These are phyloP conservation scores for Podocnemis expansa DNA, from an alignment of 2,113 vertebrate genomes.

Conservation along the genomic window DNA sequence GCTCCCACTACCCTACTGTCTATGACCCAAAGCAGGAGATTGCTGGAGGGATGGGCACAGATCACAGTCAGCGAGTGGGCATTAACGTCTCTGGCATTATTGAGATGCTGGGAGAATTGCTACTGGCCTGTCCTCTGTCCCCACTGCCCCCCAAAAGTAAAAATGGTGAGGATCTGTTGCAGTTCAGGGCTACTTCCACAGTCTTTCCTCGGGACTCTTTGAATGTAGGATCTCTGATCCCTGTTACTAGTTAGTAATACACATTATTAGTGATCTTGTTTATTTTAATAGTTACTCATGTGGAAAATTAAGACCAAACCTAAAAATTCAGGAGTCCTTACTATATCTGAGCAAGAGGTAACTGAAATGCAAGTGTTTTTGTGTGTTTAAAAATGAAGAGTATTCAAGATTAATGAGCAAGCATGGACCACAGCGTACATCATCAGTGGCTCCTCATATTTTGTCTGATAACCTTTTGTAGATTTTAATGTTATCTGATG, in stretches of 20 bases:
- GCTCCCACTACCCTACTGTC: rapidly evolving
- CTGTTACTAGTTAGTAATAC: background rate
- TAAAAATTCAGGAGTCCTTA: background rate
- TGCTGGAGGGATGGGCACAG: background rate
- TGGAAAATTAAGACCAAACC: background rate
- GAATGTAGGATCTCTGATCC: background rate
- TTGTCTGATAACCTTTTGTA: background rate
- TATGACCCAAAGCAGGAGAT: background rate
- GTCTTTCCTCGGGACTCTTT: background rate
- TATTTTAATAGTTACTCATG: background rate
- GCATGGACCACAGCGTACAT: background rate
- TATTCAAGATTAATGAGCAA: background rate
- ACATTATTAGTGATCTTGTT: background rate
- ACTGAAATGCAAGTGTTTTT: background rate
- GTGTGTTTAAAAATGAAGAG: background rate
- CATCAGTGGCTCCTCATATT: background rate
- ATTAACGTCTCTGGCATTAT: background rate
- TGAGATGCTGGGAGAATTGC: background rate
- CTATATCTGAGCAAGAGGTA: background rate
- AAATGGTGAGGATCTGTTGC: background rate
- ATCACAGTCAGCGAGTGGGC: background rate
- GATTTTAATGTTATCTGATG: background rate
- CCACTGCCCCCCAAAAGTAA: background rate
- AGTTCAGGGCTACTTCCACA: background rate
- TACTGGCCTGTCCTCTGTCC: background rate